Base-by-base conservation (phyloP, 2,113 vertebrate species). In the Sebastes schlegelii region DNA sequence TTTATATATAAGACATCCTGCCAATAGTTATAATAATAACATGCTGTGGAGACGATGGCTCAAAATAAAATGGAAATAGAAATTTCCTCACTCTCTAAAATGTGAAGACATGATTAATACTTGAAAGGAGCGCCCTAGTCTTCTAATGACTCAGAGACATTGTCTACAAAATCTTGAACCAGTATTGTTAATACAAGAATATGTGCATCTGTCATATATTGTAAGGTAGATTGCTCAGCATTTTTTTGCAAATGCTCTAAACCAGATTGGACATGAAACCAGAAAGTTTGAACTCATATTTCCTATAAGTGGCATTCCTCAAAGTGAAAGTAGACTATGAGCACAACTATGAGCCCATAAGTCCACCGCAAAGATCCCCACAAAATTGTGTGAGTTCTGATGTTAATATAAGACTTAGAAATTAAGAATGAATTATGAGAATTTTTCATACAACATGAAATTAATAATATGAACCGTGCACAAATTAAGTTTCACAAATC, bases 321-420 rank as follows among this genome's bases (percentile, higher is more conserved):
- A 58, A 85, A 77, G 52, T 77, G 40, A 70, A 73, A 77, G 61
- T 43, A 67, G 13, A 73, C 34, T 34, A 34, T 34, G 34, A 34
- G 34, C 34, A 34, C 7, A 64, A 64, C 12, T 61, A n/a, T 40
- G 23, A 34, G 34, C 34, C 34, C 34, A 34, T 4, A 34, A 34
- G 34, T 34, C 34, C 34, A 34, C 34, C 34, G 34, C 34, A 34
- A 34, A 34, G 34, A 34, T 34, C 34, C 34, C 34, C 34, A 34
- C 34, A 34, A 34, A 34, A 34, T 34, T 34, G 34, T 34, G 34
- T 34, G 40, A 64, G 21, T 12, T 57, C 8, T 65, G 5, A 49
- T 48, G 8, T 46, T 3, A 46, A 11, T n/a, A 62, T 7, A 40
- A 42, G 13, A 14, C 4, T 10, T 52, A 51, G 51, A n/a, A 16